phyloP scores from a whole-genome alignment of 1,140 invertebrate species.

The Sweltsa coloradensis region DNA sequence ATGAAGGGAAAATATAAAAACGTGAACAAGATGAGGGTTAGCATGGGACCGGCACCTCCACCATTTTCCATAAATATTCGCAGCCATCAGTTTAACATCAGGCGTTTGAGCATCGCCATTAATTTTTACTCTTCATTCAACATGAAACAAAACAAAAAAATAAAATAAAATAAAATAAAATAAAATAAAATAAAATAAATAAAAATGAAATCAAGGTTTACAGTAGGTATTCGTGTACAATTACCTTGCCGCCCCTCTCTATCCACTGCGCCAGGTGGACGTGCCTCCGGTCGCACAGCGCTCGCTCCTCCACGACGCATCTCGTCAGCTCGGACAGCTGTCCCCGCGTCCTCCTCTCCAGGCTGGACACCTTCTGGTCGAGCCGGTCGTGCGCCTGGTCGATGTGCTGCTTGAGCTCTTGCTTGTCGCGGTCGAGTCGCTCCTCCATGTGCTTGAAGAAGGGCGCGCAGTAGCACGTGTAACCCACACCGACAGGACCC shows the following conservation, averaged over 20 bases:
- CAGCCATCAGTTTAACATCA: too few species aligned
- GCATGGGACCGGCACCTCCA: too few species aligned
- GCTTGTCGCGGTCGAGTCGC: constrained; percentile 69
- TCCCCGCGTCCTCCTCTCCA: constrained; percentile 64
- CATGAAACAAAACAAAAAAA: too few species aligned
- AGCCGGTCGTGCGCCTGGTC: constrained; percentile 66
- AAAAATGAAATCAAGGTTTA: too few species aligned
- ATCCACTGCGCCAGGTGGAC: constrained; percentile 55
- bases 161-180: too few species aligned
- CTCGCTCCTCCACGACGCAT: constrained; percentile 47
- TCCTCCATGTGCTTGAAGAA: constrained; percentile 80
- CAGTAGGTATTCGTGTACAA: too few species aligned
- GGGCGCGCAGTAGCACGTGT: constrained; percentile 61
- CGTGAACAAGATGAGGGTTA: too few species aligned
- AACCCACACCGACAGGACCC: constrained; percentile 79
- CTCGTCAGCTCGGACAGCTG: constrained; percentile 60
- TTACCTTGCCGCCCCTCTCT: constrained; percentile 16
- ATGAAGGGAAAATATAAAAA: too few species aligned
- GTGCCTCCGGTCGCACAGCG: constrained; percentile 48
- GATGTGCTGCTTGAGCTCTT: constrained; percentile 73
- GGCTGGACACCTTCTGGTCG: constrained; percentile 49
- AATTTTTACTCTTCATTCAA: too few species aligned
- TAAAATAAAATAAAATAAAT: too few species aligned
- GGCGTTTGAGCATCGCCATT: too few species aligned
- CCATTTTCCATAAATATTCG: too few species aligned